Base-by-base conservation (phyloP, 2,113 vertebrate genomes). In the Lepus americanus region DNA sequence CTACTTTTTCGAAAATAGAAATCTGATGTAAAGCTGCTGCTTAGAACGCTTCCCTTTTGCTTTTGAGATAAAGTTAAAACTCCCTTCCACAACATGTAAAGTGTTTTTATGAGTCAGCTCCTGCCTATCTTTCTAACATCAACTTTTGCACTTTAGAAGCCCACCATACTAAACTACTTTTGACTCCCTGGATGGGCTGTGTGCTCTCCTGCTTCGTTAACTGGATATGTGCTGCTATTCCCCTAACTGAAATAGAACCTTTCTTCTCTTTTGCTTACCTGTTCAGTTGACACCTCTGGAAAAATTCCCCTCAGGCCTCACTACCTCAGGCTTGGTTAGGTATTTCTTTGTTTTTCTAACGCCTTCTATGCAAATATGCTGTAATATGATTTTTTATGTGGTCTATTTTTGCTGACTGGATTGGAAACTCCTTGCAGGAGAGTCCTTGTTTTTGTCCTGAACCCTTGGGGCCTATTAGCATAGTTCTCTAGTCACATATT, bases 1-100 rank as follows among this genome's bases (percentile, higher is more conserved):
- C 6, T 12, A 64, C 13, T 90, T 70, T 93, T 92, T 94, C 77
- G 87, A 82, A 96, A 97, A 81, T 86, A 80, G 73, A 94, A 81
- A 82, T 83, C 89, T 91, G 29, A 33, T 92, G 51, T 86, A 33
- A 92, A 70, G 19, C 27, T 67, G 22, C 36, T 59, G 27, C 27
- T 92, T 76, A 91, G 79, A 88, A 70, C 12, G 49, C 11, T 84
- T 91, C 96, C 87, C 22, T 91, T 92, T 85, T 86, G 89, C 64
- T 90, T 92, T 89, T 3, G 6, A 70, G 36, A 82, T 95, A 22
- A 76, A 79, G 25, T 95, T 14, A 27, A 78, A 88, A 90, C 20
- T 81, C 86, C 49, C 27, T 86, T 85, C 27, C 39, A 63, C 49
- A 90, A 36, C 55, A 25, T 69, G 13, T 4, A 73, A n/a, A 73